Conservation (phyloP, 2,113 vertebrate species). For the Crotalus viridis region DNA sequence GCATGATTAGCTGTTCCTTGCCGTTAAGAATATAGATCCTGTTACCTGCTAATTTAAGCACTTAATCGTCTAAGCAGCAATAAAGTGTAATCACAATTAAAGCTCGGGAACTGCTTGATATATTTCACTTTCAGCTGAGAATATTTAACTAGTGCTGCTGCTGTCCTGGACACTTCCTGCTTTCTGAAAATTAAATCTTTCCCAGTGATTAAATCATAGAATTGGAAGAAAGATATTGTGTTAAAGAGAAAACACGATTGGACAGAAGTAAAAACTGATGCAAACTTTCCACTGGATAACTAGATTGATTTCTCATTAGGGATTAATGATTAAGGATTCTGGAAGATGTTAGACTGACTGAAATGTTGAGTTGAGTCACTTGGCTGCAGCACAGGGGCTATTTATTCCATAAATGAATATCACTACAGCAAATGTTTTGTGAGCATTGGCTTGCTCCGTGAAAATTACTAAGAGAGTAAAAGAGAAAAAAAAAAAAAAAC, state of each 20-base stretch:
- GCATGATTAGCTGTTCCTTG: conserved; percentile 52
- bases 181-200: conserved; percentile 26
- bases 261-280: neutral
- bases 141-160: conserved; percentile 38
- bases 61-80: conserved; percentile 66
- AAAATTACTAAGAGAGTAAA: neutral
- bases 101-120: conserved; percentile 48
- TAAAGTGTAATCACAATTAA: conserved; percentile 70
- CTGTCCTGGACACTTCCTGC: neutral
- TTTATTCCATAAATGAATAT: neutral
- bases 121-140: conserved; percentile 50
- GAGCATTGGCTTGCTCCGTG: neutral
- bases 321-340: neutral
- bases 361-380: neutral
- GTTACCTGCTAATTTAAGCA: conserved; percentile 69
- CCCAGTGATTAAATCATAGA: conserved; percentile 23
- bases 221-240: neutral
- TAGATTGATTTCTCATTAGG: neutral
- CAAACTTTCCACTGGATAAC: neutral
- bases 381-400: neutral
- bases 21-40: conserved; percentile 53
- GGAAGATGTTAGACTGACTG: neutral
- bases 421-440: neutral
- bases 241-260: neutral
- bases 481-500: neutral